Base-by-base conservation (phyloP, 2,888 invertebrate species). In the Heliconius ethilla region DNA sequence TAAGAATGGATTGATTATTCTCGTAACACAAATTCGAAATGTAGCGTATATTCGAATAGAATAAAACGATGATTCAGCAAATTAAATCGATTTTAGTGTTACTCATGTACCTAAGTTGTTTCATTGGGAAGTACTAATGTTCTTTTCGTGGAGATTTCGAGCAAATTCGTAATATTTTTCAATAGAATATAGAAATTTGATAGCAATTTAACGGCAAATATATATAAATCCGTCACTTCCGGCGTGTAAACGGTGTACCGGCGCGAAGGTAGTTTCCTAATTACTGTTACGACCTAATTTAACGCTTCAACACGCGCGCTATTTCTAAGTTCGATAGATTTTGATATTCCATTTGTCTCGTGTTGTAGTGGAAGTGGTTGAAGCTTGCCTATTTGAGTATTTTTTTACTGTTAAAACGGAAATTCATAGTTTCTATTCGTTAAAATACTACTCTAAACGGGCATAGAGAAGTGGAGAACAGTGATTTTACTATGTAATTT, bases 291-390 rank as follows among this genome's bases (percentile, higher is more conserved):
- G 80, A 81, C 80, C 78, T 78, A 78, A 74, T 79, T 80, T 70
- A 55, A 63, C 72, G 69, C 72, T 73, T 70, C 76, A 59, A 29
- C 29, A 6, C 27, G 74, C 75, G 62, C 37, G 77, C 78, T 81
- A 81, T 78, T 81, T 81, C 73, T 78, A 62, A 72, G 72, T 75
- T 63, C 29, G 70, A 80, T 77, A 73, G 75, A 80, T 81, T 79
- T 75, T 75, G 40, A 78, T 75, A 76, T 75, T 76, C 70, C 65
- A 65, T 70, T 78, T 73, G 74, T 51, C 59, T 66, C 45, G 3
- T 69, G 15, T 51, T 51, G 9, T 33, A 45, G 25, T 66, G 18
- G 18, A 65, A 66, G 18, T 22, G 10, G 22, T 66, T 29, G 4
- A 65, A 9, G 27, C 65, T 65, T 27, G 1, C 5, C 10, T 27